Conservation (phyloP, 2,888 invertebrate genomes). For the Dasysyrphus tricinctus region DNA sequence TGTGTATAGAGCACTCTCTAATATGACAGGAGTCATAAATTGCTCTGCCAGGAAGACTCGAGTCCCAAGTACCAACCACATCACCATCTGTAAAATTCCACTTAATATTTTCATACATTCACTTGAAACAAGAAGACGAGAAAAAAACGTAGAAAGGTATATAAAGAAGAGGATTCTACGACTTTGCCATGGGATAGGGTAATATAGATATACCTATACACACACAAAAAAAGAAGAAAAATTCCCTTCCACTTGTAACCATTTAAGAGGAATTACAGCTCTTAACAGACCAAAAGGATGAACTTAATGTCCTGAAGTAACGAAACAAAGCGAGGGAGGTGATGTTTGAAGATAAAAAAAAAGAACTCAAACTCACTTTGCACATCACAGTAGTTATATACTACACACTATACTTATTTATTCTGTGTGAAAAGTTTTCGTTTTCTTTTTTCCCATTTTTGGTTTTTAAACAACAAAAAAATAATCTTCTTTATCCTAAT, state of each 20-base stretch:
- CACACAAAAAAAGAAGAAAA: conserved; percentile 19
- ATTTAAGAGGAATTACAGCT: conserved; percentile 71
- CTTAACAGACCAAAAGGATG: conserved; percentile 69
- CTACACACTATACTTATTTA: conserved; percentile 17
- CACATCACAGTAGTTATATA: conserved; percentile 26
- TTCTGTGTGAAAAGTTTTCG: conserved; percentile 59
- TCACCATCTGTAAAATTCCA: conserved; percentile 62
- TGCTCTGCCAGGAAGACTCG: conserved; percentile 55
- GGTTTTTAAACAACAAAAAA: neutral
- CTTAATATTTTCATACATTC: conserved; percentile 68
- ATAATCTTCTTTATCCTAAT: conserved; percentile 7
- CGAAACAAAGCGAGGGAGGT: conserved; percentile 57
- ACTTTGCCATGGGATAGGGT: neutral
- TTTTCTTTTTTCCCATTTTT: conserved; percentile 7
- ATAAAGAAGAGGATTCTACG: conserved; percentile 8
- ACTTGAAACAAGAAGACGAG: conserved; percentile 45
- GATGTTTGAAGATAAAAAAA: conserved; percentile 6
- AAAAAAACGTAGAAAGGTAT: neutral
- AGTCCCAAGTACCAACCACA: conserved; percentile 39
- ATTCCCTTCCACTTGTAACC: conserved; percentile 62
- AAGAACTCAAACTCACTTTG: conserved; percentile 52
- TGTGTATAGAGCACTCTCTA: conserved; percentile 40
- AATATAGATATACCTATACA: neutral
- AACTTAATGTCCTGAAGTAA: conserved; percentile 65
- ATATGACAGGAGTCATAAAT: conserved; percentile 74